These are phyloP conservation scores for Geopemphigus sp. DNA, from an alignment of 1,140 invertebrate genomes.

Conservation along the genomic window DNA sequence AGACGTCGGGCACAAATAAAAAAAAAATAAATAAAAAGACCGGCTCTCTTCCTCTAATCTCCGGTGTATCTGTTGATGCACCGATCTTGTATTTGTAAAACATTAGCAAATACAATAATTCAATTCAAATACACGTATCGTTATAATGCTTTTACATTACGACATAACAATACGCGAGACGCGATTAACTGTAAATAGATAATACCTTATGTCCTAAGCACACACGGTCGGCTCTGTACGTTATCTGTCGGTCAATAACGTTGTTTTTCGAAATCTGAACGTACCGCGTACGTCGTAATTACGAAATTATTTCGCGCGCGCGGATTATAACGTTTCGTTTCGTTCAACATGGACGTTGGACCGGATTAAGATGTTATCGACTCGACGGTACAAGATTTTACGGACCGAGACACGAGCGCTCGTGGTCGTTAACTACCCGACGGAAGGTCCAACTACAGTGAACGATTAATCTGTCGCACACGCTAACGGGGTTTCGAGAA, in stretches of 20 bases:
- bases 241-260: neutral
- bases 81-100: slow-evolving; percentile 38
- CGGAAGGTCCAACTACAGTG: too few species aligned
- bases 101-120: slow-evolving; percentile 30
- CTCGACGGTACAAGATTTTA: too few species aligned
- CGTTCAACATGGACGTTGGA: too few species aligned
- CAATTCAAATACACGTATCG: slow-evolving; percentile 26
- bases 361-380: too few species aligned
- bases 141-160: slow-evolving; percentile 18
- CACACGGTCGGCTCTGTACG: too few species aligned
- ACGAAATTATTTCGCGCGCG: neutral
- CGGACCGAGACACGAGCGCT: too few species aligned
- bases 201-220: neutral
- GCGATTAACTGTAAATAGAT: neutral
- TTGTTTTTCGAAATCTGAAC: neutral
- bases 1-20: neutral
- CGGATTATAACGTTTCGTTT: too few species aligned
- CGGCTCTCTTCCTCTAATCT: neutral
- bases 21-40: neutral
- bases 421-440: too few species aligned
- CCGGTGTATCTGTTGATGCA: slow-evolving; percentile 12
- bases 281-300: neutral
- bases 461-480: too few species aligned
- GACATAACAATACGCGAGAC: neutral
- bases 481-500: too few species aligned